Base-by-base conservation (phyloP, 2,888 invertebrate genomes). In the Octonoba sinensis region DNA sequence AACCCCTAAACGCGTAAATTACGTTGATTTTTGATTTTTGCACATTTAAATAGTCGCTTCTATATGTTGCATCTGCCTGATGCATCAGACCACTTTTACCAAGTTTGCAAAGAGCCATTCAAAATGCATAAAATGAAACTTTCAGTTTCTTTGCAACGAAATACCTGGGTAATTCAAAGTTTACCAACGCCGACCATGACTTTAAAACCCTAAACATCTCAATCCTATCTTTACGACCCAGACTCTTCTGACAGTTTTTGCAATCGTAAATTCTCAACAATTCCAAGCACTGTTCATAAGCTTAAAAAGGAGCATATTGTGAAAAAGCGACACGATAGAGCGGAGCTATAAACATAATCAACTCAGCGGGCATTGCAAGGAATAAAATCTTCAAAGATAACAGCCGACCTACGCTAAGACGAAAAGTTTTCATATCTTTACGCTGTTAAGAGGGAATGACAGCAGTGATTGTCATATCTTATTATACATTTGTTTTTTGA, bases 321-420 rank as follows among this genome's bases (percentile, higher is more conserved):
- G 46, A 73, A 73, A 73, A 64, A 64, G 20, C 65, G 65, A 73
- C 51, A 73, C n/a, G n/a, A n/a, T n/a, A n/a, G n/a, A n/a, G n/a
- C n/a, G 65, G 62, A n/a, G 65, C 65, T 46, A 73, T 73, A 73
- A 73, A 73, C 72, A 72, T 51, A 47, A 22, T n/a, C 64, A 46
- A 15, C 65, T 27, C 51, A 65, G 46, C 65, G 73, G 65, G 73
- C 22, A 62, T 36, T 73, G 57, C 36, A 65, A 47, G 54, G 49
- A 60, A 70, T 44, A 60, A 27, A 60, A 54, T 18, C 56, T 54
- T 56, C 56, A 56, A 27, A 27, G 73, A 73, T 73, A 73, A 73
- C 11, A 16, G 27, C 72, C 51, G 60, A 24, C 65, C 72, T 72
- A 72, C 72, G 72, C 51, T 27, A 20, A 44, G 49, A 36, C 67